Conservation (phyloP, 2,888 invertebrate genomes). For the Acleris holmiana region DNA sequence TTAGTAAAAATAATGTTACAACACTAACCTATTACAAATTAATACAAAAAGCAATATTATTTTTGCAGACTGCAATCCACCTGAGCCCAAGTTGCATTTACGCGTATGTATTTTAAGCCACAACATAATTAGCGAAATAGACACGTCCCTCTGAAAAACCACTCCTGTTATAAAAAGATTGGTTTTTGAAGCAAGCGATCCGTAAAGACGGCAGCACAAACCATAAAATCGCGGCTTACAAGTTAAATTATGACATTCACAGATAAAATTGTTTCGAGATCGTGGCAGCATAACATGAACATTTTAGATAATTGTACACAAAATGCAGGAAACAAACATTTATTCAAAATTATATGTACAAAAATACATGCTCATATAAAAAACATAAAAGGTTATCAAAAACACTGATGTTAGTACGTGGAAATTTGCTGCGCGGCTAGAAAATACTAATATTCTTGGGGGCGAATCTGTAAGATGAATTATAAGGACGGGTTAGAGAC, state of each 20-base stretch:
- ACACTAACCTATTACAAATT: conserved; percentile 7
- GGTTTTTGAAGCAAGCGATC: conserved; percentile 8
- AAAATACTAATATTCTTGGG: conserved; percentile 82
- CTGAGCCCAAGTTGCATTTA: conserved; percentile 1
- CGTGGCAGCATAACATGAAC: background rate
- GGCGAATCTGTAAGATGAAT: conserved; percentile 74
- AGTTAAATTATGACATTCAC: background rate
- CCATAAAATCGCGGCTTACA: background rate
- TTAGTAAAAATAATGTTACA: conserved; percentile 58
- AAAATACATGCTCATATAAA: conserved; percentile 26
- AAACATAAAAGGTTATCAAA: conserved; percentile 21
- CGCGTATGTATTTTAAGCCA: background rate
- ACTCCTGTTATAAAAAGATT: conserved; percentile 24
- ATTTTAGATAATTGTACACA: background rate
- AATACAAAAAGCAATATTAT: background rate
- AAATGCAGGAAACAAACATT: conserved; percentile 12
- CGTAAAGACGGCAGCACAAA: background rate
- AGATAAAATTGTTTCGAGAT: background rate
- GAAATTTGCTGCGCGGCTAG: conserved; percentile 48
- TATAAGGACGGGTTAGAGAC: conserved; percentile 26
- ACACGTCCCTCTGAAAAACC: background rate
- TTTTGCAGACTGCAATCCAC: background rate
- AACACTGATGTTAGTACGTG: conserved; percentile 12
- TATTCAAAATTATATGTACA: conserved; percentile 20
- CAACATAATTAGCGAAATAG: background rate